These are phyloP conservation scores for Xiphophorus birchmanni DNA, from an alignment of 2,797 vertebrate species.

Conservation along the genomic window DNA sequence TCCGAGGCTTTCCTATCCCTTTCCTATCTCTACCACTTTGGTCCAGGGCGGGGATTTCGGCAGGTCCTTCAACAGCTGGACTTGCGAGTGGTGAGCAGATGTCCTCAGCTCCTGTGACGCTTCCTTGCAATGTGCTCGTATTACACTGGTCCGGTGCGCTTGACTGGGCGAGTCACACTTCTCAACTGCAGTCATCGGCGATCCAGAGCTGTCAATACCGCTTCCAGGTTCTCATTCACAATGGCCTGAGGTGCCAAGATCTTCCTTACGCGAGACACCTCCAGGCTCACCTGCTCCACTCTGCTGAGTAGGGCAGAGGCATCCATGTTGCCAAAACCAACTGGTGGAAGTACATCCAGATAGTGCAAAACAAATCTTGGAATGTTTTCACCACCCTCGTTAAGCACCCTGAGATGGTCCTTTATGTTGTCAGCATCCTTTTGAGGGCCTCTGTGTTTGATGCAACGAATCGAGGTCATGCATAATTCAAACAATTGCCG, in stretches of 20 bases:
- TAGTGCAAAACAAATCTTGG: neutral
- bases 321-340: neutral
- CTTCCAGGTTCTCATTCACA: neutral
- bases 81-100: too few relatives aligned
- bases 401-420: neutral
- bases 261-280: neutral
- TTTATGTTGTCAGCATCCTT: neutral
- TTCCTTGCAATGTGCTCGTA: too few relatives aligned
- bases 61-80: too few relatives aligned
- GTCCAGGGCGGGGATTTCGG: too few relatives aligned
- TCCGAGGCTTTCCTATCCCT: too few relatives aligned
- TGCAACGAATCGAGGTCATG: too few relatives aligned
- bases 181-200: neutral
- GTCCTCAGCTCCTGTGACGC: too few relatives aligned
- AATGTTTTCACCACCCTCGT: neutral
- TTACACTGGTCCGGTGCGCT: too few relatives aligned
- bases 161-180: too few relatives aligned
- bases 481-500: too few relatives aligned
- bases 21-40: too few relatives aligned
- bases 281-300: neutral
- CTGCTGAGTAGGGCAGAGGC: neutral
- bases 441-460: too few relatives aligned
- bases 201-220: neutral
- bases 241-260: neutral
- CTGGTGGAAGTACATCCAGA: neutral